Percentiles rank a stretch among this genome's conserved stretches.
Evolutionary conservation across 2,888 invertebrate genomes (phyloP).

Genomic region (Melanargia galathea): DNA sequence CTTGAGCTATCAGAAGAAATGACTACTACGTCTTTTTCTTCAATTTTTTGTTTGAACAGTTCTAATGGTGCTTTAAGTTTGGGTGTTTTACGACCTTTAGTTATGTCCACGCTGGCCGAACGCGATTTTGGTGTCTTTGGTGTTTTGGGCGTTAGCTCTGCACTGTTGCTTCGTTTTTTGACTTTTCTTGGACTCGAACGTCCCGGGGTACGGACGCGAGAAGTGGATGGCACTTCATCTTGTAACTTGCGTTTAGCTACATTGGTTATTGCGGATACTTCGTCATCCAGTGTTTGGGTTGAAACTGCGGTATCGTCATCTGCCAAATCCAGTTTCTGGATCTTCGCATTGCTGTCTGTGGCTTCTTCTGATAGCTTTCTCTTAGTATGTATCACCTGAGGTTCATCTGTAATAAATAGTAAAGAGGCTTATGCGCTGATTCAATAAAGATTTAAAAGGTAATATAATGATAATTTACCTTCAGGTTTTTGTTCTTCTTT

Average conservation of each 20-base stretch:
- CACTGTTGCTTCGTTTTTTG: constrained; percentile 69
- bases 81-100: constrained; percentile 58
- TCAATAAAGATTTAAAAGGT: not conserved
- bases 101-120: constrained; percentile 68
- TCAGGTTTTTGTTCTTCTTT: constrained; percentile 43
- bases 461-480: constrained; percentile 33
- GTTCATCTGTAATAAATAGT: constrained; percentile 52
- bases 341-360: constrained; percentile 57
- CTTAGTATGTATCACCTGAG: constrained; percentile 52
- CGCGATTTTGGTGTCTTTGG: constrained; percentile 67
- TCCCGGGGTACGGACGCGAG: constrained; percentile 59
- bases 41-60: constrained; percentile 45
- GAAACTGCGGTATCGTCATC: constrained; percentile 54
- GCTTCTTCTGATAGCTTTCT: constrained; percentile 64
- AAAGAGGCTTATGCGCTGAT: not conserved
- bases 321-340: constrained; percentile 62
- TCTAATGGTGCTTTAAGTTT: constrained; percentile 46
- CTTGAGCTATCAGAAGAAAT: constrained; percentile 49
- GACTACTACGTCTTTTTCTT: constrained; percentile 35
- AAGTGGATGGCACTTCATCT: constrained; percentile 59
- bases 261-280: constrained; percentile 64
- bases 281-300: constrained; percentile 65
- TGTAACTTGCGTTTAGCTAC: constrained; percentile 54
- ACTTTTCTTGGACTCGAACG: constrained; percentile 65
- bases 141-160: constrained; percentile 61